These are phyloP conservation scores for Nephotettix cincticeps DNA, from an alignment of 1,140 invertebrate genomes.

Conservation along the genomic window DNA sequence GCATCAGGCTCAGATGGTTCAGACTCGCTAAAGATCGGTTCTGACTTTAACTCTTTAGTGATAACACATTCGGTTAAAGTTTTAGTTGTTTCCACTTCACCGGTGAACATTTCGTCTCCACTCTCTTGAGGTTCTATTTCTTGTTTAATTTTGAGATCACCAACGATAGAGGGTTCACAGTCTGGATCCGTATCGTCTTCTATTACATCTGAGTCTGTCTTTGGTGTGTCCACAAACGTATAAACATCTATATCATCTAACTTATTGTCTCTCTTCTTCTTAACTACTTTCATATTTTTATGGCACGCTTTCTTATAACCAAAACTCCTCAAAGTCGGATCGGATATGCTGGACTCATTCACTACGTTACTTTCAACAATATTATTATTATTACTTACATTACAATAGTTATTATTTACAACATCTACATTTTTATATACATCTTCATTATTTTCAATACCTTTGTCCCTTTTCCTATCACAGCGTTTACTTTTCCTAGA, in stretches of 20 bases:
- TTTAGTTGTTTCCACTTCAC: background rate
- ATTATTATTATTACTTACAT: slow-evolving; percentile 13
- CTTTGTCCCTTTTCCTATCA: slow-evolving; percentile 15
- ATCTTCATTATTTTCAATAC: background rate
- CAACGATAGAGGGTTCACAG: background rate
- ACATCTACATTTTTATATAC: slow-evolving; percentile 14
- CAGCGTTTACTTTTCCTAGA: slow-evolving; percentile 24
- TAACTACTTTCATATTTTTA: slow-evolving; percentile 12
- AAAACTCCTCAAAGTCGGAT: slow-evolving; percentile 7
- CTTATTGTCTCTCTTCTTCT: slow-evolving; percentile 19
- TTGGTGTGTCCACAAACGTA: slow-evolving; percentile 28
- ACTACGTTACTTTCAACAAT: slow-evolving; percentile 13
- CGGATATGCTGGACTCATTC: slow-evolving; percentile 7
- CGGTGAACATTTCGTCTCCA: slow-evolving; percentile 33
- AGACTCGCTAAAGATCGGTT: background rate
- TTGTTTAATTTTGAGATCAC: slow-evolving; percentile 34
- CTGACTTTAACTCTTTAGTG: background rate
- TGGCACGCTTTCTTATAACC: slow-evolving; percentile 17
- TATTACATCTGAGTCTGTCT: slow-evolving; percentile 16
- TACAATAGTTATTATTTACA: slow-evolving; percentile 28
- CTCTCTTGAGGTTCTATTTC: background rate
- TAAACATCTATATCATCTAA: slow-evolving; percentile 26
- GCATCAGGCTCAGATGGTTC: too few relatives aligned
- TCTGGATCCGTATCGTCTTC: background rate
- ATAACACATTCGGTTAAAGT: background rate